Evolutionary conservation across 2,888 invertebrate species (phyloP).

Genomic region (Linnaemya vulpina): DNA sequence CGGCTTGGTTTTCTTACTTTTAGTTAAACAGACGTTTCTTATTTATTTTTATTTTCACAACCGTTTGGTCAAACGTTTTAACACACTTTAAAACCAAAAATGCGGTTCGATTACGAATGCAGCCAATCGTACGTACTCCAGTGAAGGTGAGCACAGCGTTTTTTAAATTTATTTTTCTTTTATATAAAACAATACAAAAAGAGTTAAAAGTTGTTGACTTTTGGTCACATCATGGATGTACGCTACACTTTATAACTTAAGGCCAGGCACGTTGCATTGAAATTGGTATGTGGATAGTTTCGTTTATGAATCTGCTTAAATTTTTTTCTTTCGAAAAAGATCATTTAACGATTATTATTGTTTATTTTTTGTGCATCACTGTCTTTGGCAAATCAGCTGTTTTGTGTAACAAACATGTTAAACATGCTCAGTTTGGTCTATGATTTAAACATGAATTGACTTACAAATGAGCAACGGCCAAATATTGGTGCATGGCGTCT

Average conservation of each 20-base stretch:
- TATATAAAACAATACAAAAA: slow-evolving; percentile 32
- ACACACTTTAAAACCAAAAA: slow-evolving; percentile 22
- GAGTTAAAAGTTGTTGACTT: neutral
- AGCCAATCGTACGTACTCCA: neutral
- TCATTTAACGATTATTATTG: too few relatives aligned
- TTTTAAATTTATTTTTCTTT: neutral
- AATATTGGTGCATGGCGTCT: too few relatives aligned
- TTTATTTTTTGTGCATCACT: too few relatives aligned
- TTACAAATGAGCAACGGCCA: too few relatives aligned
- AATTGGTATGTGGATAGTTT: too few relatives aligned
- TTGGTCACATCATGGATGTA: neutral
- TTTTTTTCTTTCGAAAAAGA: too few relatives aligned
- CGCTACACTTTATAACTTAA: slow-evolving; percentile 8
- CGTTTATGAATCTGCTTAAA: neutral
- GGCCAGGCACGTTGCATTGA: too few relatives aligned
- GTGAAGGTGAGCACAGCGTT: neutral
- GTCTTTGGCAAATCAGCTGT: too few relatives aligned
- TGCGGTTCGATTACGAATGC: slow-evolving; percentile 35
- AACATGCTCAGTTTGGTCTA: too few relatives aligned
- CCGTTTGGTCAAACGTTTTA: slow-evolving; percentile 29
- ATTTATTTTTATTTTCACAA: slow-evolving; percentile 15
- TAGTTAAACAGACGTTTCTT: neutral
- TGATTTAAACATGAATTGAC: too few relatives aligned
- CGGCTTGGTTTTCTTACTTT: neutral
- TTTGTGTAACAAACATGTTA: too few relatives aligned